phyloP scores from a whole-genome alignment of 2,888 invertebrate species.

The Coenonympha glycerion region DNA sequence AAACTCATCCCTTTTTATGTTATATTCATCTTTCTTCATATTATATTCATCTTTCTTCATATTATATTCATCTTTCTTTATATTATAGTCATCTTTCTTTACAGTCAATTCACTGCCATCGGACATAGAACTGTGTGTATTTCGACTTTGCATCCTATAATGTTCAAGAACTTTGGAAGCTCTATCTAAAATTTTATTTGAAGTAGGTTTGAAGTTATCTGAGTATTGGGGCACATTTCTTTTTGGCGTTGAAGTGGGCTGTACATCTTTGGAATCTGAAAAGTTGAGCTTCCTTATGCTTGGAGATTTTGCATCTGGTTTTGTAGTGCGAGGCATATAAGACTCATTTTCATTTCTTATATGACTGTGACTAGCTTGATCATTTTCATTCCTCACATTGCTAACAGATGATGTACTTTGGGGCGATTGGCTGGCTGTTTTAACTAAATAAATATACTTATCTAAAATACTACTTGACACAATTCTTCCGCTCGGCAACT shows the following conservation, averaged over 20 bases:
- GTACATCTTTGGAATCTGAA: slow-evolving; percentile 55
- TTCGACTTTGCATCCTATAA: slow-evolving; percentile 54
- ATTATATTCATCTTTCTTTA: background rate
- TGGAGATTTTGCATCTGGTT: slow-evolving; percentile 45
- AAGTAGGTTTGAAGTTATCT: slow-evolving; percentile 55
- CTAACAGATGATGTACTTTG: slow-evolving; percentile 18
- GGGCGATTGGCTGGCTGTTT: slow-evolving; percentile 39
- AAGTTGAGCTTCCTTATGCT: slow-evolving; percentile 57
- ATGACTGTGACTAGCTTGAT: slow-evolving; percentile 5
- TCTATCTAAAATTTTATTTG: slow-evolving; percentile 63
- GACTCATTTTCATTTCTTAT: background rate
- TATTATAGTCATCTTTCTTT: background rate
- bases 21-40: background rate
- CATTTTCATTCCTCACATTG: slow-evolving; percentile 15
- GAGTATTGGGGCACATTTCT: slow-evolving; percentile 34
- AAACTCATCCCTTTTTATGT: background rate
- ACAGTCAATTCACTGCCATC: slow-evolving; percentile 40
- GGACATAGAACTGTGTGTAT: slow-evolving; percentile 39
- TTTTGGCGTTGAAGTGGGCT: slow-evolving; percentile 67
- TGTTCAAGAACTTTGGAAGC: slow-evolving; percentile 65
- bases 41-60: background rate
- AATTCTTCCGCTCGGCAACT: slow-evolving; percentile 53
- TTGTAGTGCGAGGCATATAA: background rate
- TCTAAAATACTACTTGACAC: slow-evolving; percentile 55
- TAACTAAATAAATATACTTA: slow-evolving; percentile 67